A percentile compares a stretch with the other conserved stretches of the same genome.
phyloP scores from a whole-genome alignment of 1,140 invertebrate genomes.

The Medauroidea extradentata region DNA sequence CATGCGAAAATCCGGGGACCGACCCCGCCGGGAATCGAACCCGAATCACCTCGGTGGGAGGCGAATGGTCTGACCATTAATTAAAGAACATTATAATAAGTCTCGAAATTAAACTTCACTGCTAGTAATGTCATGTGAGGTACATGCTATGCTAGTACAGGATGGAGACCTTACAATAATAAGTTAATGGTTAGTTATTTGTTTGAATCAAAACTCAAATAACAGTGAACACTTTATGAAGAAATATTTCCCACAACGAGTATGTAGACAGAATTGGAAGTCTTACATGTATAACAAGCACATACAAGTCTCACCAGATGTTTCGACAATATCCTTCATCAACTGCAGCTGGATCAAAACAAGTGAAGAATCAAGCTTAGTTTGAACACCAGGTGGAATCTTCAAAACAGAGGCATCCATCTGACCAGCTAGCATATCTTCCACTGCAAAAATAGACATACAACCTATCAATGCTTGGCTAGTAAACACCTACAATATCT shows the following conservation, averaged over 20 bases:
- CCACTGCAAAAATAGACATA: constrained; percentile 33
- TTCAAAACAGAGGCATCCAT: constrained; percentile 24
- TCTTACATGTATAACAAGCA: no score
- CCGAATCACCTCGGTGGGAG: no score
- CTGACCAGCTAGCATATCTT: constrained; percentile 35
- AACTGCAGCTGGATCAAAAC: constrained; percentile 19
- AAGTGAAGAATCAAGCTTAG: constrained; percentile 1
- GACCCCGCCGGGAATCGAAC: no score
- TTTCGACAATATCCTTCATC: constrained; percentile 7
- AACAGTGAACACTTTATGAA: neutral
- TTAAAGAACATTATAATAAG: no score
- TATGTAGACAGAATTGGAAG: no score
- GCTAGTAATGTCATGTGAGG: no score
- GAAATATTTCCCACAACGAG: no score
- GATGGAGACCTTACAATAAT: constrained; percentile 5
- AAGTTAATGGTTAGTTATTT: neutral
- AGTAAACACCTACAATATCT: no score
- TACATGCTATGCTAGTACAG: constrained; percentile 5
- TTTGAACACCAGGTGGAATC: constrained; percentile 32
- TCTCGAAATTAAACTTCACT: no score
- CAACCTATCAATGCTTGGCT: no score
- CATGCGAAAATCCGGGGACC: no score
- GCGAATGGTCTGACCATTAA: no score
- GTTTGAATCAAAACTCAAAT: neutral
- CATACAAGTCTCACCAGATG: neutral